Evolutionary conservation across 2,888 invertebrate genomes (phyloP), one percentile per base, ranked within the genome.

Genomic region (Gryllus longicercus): DNA sequence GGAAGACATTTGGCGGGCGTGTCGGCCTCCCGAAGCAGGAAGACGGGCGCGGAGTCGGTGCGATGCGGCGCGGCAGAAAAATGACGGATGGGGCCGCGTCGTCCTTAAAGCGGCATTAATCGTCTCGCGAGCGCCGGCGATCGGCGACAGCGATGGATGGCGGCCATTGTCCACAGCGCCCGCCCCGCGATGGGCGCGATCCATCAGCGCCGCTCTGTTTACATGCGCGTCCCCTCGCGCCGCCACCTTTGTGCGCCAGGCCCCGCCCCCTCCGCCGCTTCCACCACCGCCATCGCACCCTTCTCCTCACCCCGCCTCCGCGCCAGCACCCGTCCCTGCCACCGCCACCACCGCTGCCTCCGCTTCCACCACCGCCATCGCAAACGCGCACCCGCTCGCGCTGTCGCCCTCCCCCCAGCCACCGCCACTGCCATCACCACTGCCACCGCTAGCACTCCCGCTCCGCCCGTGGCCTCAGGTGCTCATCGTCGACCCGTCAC

Each of bases 91-190:
- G 63, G 38, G 38, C 38, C 38, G 38, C 38, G 38, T 8, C 38
- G 38, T 38, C 63, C n/a, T 63, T 63, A 63, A n/a, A 63, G 63
- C 63, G 63, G 63, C 63, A 63, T 63, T 63, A 63, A 63, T 63
- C 63, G 63, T 63, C 63, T 63, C 63, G 63, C 11, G 16, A 8
- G 63, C n/a, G 63, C 11, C 63, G 63, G 63, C 63, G 63, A 63
- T 63, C n/a, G 63, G 63, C n/a, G 63, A 63, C 63, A 63, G 63
- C 63, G 63, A 63, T 63, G 63, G 63, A 63, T 63, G 63, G 63
- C 63, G 63, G 63, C 63, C 63, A 63, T 63, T 63, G 63, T 63
- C 63, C 63, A 63, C 63, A 63, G 63, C 63, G 63, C 63, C 63
- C 63, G 63, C 3, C 63, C n/a, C 16, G 63, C 63, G n/a, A 63